phyloP scores from a whole-genome alignment of 2,797 vertebrate genomes.

The Arctocebus calabarensis region DNA sequence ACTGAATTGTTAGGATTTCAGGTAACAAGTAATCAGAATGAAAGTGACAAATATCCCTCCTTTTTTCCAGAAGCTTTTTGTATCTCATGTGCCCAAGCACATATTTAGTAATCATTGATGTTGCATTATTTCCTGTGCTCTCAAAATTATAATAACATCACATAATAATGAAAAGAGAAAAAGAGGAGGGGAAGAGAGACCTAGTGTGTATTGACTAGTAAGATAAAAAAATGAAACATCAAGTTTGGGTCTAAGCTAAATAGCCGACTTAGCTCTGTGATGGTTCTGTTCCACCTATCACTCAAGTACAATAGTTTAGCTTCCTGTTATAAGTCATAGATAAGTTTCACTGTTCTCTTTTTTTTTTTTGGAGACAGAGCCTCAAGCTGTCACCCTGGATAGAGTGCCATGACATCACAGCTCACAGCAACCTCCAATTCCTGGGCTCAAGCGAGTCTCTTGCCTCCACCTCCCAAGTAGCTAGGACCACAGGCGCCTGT shows the following conservation, averaged over 20 bases:
- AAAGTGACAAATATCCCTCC: neutral
- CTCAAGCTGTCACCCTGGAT: too few species aligned
- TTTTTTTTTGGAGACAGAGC: too few species aligned
- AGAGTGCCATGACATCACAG: too few species aligned
- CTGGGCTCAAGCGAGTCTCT: too few species aligned
- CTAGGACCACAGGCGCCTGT: too few species aligned
- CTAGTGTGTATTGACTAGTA: neutral
- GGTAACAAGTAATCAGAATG: conserved; percentile 20
- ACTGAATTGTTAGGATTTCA: conserved; percentile 27
- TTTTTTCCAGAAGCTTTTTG: conserved; percentile 7
- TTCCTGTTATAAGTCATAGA: conserved; percentile 28
- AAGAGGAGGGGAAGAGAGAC: neutral
- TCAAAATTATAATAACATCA: neutral
- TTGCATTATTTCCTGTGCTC: neutral
- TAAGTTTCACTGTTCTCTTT: neutral
- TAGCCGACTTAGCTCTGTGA: neutral
- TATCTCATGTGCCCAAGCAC: neutral
- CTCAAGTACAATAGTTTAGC: neutral
- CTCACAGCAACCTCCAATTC: too few species aligned
- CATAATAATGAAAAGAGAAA: neutral
- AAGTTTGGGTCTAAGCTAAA: neutral
- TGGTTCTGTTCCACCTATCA: neutral
- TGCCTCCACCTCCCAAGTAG: too few species aligned
- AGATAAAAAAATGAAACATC: conserved; percentile 18
- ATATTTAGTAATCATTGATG: neutral